phyloP scores from a whole-genome alignment of 37 sponge, comb jelly and placozoan species.

The Amphimedon queenslandica region DNA sequence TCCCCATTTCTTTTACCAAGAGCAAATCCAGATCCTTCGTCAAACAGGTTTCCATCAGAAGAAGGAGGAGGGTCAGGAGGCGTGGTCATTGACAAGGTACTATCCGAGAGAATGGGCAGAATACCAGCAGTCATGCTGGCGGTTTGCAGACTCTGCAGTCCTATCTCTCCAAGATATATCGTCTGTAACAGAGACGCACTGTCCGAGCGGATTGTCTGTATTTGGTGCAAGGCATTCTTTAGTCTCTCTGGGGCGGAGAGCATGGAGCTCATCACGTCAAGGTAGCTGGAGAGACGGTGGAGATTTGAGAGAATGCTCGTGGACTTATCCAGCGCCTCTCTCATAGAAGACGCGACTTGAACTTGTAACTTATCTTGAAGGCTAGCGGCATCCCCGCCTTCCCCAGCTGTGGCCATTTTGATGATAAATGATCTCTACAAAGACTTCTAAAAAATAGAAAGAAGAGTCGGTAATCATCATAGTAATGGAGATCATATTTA shows the following conservation, averaged over 20 bases:
- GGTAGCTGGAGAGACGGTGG: constrained; percentile 51
- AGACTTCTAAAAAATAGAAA: too few relatives aligned
- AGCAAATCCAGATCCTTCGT: neutral
- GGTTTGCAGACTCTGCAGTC: constrained; percentile 39
- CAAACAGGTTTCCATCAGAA: neutral
- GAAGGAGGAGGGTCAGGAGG: neutral
- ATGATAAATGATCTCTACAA: too few relatives aligned
- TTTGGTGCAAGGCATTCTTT: constrained; percentile 49
- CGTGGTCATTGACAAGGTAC: neutral
- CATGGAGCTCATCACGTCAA: constrained; percentile 34
- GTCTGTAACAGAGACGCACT: constrained; percentile 41
- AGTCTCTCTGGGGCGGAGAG: constrained; percentile 1
- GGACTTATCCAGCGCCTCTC: constrained; percentile 47
- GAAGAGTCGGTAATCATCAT: too few relatives aligned
- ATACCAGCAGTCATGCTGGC: neutral
- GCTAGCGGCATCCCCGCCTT: neutral
- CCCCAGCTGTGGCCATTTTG: neutral
- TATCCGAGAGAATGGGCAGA: neutral
- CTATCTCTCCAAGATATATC: constrained; percentile 57
- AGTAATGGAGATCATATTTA: too few relatives aligned
- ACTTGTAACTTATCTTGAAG: constrained; percentile 29
- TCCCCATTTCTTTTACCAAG: neutral
- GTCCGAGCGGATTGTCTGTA: constrained; percentile 23
- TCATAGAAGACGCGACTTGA: constrained; percentile 32
- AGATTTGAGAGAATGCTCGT: constrained; percentile 50